Evolutionary conservation across 2,113 vertebrate species (phyloP).

Genomic region (Columba janthina): DNA sequence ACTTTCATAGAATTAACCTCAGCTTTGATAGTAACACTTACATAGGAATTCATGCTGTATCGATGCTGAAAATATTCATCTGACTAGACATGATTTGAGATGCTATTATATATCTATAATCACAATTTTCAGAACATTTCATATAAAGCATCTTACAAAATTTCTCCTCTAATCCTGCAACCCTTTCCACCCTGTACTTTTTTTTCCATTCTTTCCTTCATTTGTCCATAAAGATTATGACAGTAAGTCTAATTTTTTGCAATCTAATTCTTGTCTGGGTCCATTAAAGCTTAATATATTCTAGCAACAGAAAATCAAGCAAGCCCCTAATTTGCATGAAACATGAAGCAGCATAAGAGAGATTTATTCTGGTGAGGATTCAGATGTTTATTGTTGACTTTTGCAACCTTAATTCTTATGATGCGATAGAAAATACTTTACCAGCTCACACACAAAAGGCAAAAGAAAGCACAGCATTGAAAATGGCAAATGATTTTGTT

Average conservation of each 20-base stretch:
- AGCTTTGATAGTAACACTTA: background rate
- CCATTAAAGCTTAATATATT: slow-evolving; percentile 59
- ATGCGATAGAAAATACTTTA: background rate
- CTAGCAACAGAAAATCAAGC: slow-evolving; percentile 1
- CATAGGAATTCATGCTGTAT: background rate
- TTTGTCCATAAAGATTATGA: slow-evolving; percentile 11
- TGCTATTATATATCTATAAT: background rate
- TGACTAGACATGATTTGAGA: background rate
- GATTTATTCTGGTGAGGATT: background rate
- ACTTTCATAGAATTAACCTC: background rate
- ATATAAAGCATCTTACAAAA: background rate
- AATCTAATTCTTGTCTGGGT: slow-evolving; percentile 41
- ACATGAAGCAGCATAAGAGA: slow-evolving; percentile 11
- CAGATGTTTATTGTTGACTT: background rate
- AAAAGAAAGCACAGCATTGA: background rate
- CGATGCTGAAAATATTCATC: background rate
- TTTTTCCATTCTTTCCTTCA: background rate
- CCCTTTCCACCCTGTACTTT: background rate
- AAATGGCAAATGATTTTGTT: background rate
- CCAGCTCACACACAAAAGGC: background rate
- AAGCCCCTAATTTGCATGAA: slow-evolving; percentile 58
- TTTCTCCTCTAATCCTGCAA: background rate
- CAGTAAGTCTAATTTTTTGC: slow-evolving; percentile 41
- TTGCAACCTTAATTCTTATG: background rate
- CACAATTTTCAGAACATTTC: background rate